These are phyloP conservation scores for Denticeps clupeoides DNA, from an alignment of 2,797 vertebrate species.

Conservation along the genomic window DNA sequence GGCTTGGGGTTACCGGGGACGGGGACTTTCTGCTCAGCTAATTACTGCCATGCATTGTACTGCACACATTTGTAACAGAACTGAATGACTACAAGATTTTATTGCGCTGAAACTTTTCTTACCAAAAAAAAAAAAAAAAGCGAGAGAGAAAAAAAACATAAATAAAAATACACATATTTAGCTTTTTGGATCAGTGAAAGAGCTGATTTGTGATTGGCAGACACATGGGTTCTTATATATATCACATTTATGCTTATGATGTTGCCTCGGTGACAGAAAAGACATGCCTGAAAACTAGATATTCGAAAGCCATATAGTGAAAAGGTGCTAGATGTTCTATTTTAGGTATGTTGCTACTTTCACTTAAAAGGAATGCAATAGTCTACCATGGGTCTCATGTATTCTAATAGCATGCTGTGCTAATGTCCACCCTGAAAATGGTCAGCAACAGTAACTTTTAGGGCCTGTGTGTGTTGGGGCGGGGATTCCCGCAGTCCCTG, in stretches of 20 bases:
- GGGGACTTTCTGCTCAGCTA: conserved; percentile 90
- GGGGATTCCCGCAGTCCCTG: conserved; percentile 12
- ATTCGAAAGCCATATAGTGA: conserved; percentile 75
- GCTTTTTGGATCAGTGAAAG: conserved; percentile 36
- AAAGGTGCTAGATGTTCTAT: conserved; percentile 75
- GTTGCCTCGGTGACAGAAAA: conserved; percentile 62
- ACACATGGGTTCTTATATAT: conserved; percentile 32
- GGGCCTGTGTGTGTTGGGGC: conserved; percentile 16
- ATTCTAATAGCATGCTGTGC: conserved; percentile 68
- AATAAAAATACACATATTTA: background rate
- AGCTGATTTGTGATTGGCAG: conserved; percentile 30
- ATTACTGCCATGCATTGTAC: conserved; percentile 98
- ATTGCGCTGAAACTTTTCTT: conserved; percentile 55
- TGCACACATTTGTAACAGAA: conserved; percentile 77
- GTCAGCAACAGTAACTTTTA: conserved; percentile 49
- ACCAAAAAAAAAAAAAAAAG: conserved; percentile 42
- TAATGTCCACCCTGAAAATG: conserved; percentile 56
- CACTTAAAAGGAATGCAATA: conserved; percentile 73
- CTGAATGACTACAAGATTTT: conserved; percentile 76
- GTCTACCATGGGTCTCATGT: conserved; percentile 65
- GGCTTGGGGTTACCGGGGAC: conserved; percentile 72
- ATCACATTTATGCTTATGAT: conserved; percentile 63
- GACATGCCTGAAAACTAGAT: conserved; percentile 69
- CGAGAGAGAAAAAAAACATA: background rate
- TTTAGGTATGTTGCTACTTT: conserved; percentile 66